Evolutionary conservation across 2,888 invertebrate species (phyloP).

Genomic region (Scaeva pyrastri): DNA sequence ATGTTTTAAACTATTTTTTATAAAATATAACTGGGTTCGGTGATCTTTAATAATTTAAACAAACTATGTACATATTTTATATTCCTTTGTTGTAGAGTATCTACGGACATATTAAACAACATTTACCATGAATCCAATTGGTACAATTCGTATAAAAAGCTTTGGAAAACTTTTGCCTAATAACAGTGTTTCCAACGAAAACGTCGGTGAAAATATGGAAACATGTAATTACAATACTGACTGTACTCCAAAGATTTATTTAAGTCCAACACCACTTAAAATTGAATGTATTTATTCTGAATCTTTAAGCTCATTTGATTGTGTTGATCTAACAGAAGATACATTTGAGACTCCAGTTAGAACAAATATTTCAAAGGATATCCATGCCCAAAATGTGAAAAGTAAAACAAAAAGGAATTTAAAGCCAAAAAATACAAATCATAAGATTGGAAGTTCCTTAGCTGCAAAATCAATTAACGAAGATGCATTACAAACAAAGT

Average conservation of each 20-base stretch:
- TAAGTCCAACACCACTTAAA: background rate
- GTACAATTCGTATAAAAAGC: conserved; percentile 54
- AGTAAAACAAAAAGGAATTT: background rate
- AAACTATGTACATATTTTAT: background rate
- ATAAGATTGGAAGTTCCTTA: background rate
- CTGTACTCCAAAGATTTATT: background rate
- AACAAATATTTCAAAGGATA: conserved; percentile 4
- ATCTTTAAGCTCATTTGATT: conserved; percentile 5
- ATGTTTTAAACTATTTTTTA: too few species aligned
- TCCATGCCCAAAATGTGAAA: background rate
- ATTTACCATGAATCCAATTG: conserved; percentile 31
- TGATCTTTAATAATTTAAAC: too few species aligned
- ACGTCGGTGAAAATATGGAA: background rate
- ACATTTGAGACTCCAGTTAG: conserved; percentile 12
- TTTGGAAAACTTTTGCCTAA: conserved; percentile 38
- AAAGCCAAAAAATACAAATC: conserved; percentile 17
- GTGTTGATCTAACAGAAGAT: conserved; percentile 46
- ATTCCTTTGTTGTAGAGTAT: conserved; percentile 8
- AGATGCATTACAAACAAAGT: background rate
- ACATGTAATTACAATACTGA: background rate
- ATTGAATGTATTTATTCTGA: background rate
- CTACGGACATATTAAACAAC: too few species aligned
- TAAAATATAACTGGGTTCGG: too few species aligned
- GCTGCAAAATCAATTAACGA: background rate
- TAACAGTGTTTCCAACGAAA: background rate